These are phyloP conservation scores for Cephalophus harveyi DNA, from an alignment of 2,113 vertebrate species.

Conservation along the genomic window DNA sequence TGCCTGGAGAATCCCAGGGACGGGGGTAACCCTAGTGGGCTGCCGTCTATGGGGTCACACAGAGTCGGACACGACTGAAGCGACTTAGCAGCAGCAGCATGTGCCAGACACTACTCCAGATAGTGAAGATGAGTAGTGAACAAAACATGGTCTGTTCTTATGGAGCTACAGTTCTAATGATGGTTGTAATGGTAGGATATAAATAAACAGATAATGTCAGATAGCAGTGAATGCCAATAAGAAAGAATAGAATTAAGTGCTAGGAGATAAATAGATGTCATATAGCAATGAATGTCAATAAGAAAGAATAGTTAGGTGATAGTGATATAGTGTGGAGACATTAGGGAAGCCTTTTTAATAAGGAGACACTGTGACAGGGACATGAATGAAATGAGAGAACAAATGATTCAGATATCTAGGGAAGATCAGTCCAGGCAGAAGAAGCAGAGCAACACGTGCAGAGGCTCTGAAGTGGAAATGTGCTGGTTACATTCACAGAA, in stretches of 20 bases:
- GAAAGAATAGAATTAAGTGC: too few relatives aligned
- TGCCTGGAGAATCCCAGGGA: too few relatives aligned
- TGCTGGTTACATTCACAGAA: not conserved
- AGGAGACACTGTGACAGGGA: not conserved
- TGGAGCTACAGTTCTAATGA: not conserved
- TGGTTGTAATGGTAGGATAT: not conserved
- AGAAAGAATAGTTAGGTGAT: not conserved
- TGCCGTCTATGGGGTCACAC: too few relatives aligned
- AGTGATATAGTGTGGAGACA: not conserved
- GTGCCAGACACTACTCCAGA: not conserved
- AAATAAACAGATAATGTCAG: not conserved
- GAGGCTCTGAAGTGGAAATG: not conserved
- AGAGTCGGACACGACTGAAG: too few relatives aligned
- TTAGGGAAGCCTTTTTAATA: not conserved
- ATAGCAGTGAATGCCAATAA: not conserved
- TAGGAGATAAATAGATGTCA: not conserved
- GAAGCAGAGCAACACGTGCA: not conserved
- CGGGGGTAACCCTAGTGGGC: too few relatives aligned
- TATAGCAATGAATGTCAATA: not conserved
- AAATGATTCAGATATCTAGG: not conserved
- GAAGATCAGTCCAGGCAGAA: not conserved
- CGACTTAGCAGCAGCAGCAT: too few relatives aligned
- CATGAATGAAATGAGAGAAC: not conserved
- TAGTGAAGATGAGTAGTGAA: not conserved
- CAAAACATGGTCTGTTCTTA: not conserved